Percentiles rank a stretch among this genome's conserved stretches.
These are phyloP conservation scores for Percina caprodes DNA, from an alignment of 2,113 vertebrate species.

Conservation along the genomic window DNA sequence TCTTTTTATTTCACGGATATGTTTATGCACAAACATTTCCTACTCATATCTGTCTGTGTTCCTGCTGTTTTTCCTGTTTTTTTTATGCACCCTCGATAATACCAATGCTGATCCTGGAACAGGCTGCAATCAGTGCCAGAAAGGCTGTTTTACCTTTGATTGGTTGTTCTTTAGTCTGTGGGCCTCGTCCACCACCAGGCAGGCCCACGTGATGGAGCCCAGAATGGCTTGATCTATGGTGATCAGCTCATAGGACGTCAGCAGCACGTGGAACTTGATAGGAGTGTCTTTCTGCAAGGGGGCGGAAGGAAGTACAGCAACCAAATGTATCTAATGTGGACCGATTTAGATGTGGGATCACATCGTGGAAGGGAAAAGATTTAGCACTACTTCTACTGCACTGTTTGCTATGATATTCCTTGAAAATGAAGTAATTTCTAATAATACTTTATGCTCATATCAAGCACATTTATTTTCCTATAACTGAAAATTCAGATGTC, in stretches of 20 bases:
- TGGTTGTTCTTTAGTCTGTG: slow-evolving; percentile 99
- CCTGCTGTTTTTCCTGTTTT: slow-evolving; percentile 24
- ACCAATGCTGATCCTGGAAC: not conserved
- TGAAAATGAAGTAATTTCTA: not conserved
- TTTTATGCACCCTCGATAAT: not conserved
- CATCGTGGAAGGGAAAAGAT: not conserved
- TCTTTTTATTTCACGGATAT: not conserved
- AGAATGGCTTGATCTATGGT: slow-evolving; percentile 97
- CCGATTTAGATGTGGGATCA: not conserved
- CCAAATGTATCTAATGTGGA: not conserved
- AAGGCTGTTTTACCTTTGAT: slow-evolving; percentile 89
- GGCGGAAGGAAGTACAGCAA: not conserved
- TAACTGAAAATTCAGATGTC: not conserved
- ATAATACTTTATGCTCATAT: not conserved
- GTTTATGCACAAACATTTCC: slow-evolving; percentile 13
- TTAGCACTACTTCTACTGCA: not conserved
- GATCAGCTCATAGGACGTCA: slow-evolving; percentile 97
- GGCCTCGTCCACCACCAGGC: slow-evolving; percentile 97
- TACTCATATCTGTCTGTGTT: not conserved
- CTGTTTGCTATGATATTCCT: not conserved
- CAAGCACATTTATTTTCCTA: not conserved
- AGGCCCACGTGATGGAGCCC: slow-evolving; percentile 97
- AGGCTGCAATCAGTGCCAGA: not conserved
- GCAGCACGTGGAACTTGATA: slow-evolving; percentile 97
- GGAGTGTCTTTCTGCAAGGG: slow-evolving; percentile 92